Conservation (phyloP, 2,797 vertebrate genomes). For the Syndactyla subalaris region DNA sequence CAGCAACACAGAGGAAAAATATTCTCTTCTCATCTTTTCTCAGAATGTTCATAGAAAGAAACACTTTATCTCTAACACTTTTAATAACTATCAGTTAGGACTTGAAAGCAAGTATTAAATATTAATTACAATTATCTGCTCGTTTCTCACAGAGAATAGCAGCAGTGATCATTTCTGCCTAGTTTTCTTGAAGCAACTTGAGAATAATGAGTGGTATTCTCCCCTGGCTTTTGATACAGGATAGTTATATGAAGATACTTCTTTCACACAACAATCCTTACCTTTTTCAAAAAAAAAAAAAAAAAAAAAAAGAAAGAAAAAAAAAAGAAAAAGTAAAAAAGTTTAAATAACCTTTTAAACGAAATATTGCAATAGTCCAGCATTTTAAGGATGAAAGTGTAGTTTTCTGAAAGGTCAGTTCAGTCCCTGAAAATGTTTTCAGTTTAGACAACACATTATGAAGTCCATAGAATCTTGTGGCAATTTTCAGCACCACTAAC, state of each 20-base stretch:
- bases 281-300: constrained; percentile 33
- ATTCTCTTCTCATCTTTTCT: not conserved
- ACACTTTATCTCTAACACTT: not conserved
- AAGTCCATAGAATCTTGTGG: constrained; percentile 48
- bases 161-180: not conserved
- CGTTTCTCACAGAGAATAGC: not conserved
- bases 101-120: not conserved
- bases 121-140: not conserved
- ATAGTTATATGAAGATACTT: constrained; percentile 25
- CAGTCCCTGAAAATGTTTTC: constrained; percentile 70
- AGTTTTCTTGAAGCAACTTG: not conserved
- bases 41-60: not conserved
- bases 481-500: constrained; percentile 76
- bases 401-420: constrained; percentile 78
- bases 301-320: not conserved
- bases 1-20: not conserved
- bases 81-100: not conserved
- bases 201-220: constrained; percentile 10
- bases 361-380: constrained; percentile 72
- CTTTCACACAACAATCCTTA: constrained; percentile 36
- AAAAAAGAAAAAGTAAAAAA: not conserved
- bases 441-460: constrained; percentile 73
- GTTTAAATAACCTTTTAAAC: constrained; percentile 79
- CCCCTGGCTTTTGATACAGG: constrained; percentile 19
- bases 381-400: constrained; percentile 73